Evolutionary conservation across 2,888 invertebrate genomes (phyloP).

Genomic region (Branchipolynoe longqiensis): DNA sequence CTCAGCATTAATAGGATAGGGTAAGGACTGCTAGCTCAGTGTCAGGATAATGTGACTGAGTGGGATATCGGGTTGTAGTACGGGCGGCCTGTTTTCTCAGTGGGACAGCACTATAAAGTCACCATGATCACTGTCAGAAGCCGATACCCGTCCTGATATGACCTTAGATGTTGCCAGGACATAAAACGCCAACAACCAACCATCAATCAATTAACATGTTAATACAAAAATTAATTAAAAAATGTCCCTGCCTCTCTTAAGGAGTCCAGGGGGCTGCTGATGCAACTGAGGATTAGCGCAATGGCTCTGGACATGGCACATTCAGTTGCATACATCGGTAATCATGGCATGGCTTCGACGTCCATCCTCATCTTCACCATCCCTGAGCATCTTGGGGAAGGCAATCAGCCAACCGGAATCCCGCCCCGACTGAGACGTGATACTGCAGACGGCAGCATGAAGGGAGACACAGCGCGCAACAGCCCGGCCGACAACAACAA

Average conservation of each 20-base stretch:
- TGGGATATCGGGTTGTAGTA: no score
- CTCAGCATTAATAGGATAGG: no score
- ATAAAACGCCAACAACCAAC: no score
- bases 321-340: conserved; percentile 43
- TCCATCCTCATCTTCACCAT: conserved; percentile 42
- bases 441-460: not conserved
- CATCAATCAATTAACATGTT: no score
- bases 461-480: not conserved
- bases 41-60: no score
- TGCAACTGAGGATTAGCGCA: conserved; percentile 41
- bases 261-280: not conserved
- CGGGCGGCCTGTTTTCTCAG: no score
- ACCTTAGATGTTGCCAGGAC: no score
- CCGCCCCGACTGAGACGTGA: not conserved
- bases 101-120: no score
- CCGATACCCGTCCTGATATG: no score
- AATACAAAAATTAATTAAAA: no score
- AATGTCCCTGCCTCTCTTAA: not conserved
- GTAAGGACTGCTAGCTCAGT: no score
- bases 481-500: conserved; percentile 11
- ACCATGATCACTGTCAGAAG: no score
- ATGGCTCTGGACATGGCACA: conserved; percentile 55
- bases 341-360: conserved; percentile 8
- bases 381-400: conserved; percentile 8
- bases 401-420: not conserved